These are phyloP conservation scores for Tinamus major DNA, from an alignment of 2,797 vertebrate species.

Conservation along the genomic window DNA sequence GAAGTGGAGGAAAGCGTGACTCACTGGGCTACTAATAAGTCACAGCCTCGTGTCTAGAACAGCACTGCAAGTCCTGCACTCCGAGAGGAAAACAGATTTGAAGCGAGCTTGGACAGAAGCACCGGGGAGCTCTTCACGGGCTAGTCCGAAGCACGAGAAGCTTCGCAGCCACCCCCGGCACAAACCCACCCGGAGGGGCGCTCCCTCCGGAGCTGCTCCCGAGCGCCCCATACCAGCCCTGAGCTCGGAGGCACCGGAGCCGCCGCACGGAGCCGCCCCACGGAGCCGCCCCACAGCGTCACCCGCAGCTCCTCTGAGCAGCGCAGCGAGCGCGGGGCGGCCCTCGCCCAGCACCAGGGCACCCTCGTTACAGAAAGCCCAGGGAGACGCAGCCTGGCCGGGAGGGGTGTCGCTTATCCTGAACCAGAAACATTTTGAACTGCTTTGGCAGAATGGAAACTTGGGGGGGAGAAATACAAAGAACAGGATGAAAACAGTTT, in stretches of 20 bases:
- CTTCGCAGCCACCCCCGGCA: neutral
- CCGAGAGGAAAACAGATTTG: neutral
- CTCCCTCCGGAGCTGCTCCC: neutral
- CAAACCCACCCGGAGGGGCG: neutral
- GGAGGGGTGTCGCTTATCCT: slow-evolving; percentile 41
- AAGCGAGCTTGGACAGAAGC: neutral
- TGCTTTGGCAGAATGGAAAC: slow-evolving; percentile 67
- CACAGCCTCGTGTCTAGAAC: neutral
- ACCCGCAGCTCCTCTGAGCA: fast-evolving
- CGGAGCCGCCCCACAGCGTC: fast-evolving
- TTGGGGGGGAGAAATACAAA: slow-evolving; percentile 56
- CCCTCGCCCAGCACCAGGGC: neutral
- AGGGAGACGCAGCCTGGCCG: neutral
- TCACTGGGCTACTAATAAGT: neutral
- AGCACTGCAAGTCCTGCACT: neutral
- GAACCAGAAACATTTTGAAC: slow-evolving; percentile 63
- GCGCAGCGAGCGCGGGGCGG: neutral
- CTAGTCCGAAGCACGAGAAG: fast-evolving
- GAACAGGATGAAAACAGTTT: slow-evolving; percentile 56
- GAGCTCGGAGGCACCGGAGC: neutral
- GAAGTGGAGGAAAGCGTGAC: fast-evolving
- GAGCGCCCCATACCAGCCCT: neutral
- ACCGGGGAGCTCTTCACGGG: fast-evolving
- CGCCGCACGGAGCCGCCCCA: neutral
- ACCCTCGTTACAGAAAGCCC: neutral